These are phyloP conservation scores for Heliconius congener DNA, from an alignment of 1,140 invertebrate genomes.

Conservation along the genomic window DNA sequence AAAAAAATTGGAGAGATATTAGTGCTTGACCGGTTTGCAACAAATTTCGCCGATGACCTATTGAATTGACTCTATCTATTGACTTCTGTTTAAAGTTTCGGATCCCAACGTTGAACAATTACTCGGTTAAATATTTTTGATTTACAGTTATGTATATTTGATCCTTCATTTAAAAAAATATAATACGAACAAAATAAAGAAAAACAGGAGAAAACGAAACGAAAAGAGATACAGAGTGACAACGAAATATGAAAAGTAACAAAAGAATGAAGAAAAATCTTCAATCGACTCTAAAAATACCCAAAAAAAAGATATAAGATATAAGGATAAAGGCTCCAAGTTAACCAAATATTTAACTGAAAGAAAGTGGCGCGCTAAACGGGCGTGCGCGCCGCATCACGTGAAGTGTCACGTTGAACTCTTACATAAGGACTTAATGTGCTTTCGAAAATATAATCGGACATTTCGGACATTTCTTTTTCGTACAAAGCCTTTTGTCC, in stretches of 20 bases:
- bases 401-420: constrained; percentile 78
- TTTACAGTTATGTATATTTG: not conserved
- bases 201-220: too few species aligned
- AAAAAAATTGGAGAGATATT: constrained; percentile 39
- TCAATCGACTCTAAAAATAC: not conserved
- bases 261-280: not conserved
- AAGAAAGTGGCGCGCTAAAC: constrained; percentile 75
- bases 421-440: constrained; percentile 76
- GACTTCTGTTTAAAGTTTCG: constrained; percentile 40
- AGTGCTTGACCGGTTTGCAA: constrained; percentile 35
- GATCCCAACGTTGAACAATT: not conserved
- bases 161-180: not conserved
- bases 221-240: too few species aligned
- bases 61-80: constrained; percentile 42
- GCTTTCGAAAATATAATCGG: constrained; percentile 78
- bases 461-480: constrained; percentile 64
- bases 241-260: not conserved
- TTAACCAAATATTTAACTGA: constrained; percentile 69
- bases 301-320: not conserved
- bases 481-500: constrained; percentile 55
- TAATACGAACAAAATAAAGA: not conserved
- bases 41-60: constrained; percentile 39
- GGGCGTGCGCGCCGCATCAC: constrained; percentile 51
- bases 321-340: not conserved
- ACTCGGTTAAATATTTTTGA: not conserved